Base-by-base conservation (phyloP, 1,140 invertebrate species). In the Listronotus bonariensis region DNA sequence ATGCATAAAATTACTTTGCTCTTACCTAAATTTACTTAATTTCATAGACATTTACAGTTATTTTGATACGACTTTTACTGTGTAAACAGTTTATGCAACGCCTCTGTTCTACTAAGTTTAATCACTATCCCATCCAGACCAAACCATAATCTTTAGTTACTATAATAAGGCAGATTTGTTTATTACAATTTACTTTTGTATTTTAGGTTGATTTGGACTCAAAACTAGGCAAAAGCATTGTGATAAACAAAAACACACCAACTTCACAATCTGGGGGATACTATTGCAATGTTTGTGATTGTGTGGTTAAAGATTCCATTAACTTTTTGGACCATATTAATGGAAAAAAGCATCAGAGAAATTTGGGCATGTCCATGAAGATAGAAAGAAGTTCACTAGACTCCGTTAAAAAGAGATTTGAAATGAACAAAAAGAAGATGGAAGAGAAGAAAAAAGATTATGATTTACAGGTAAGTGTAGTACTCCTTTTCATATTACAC, bases 271-370 rank as follows among this genome's bases (percentile, higher is more conserved):
- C 94, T 67, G 97, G 97, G 70, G 97, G 97, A 7, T 99, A 98
- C 78, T 99, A 99, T 77, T 99, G 97, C 80, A 98, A 99, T 90
- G 96, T 99, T 0, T 99, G 97, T 78, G 97, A 99, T 78, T 99
- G 97, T 84, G 95, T 99, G 68, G 96, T 99, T 1, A 99, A 99
- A 82, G 97, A 99, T 82, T 99, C 97, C 0, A 99, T 99, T 49
- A 99, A 99, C 78, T 99, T 98, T 76, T 81, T 99, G 68, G 97
- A 99, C 77, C 97, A 99, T 77, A 99, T 99, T 70, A 99, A 99
- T 91, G 97, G 97, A 69, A 99, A 98, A 74, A 99, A 98, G 86
- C 97, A 99, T 90, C 97, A 99, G 82, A 84, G 96, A 67, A 78
- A 78, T 64, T 68, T 77, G 57, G 97, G 97, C 17, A 99, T 99